Evolutionary conservation across 2,888 invertebrate genomes (phyloP), one percentile per base, ranked within the genome.

Genomic region (Pristionchus japonicus): DNA sequence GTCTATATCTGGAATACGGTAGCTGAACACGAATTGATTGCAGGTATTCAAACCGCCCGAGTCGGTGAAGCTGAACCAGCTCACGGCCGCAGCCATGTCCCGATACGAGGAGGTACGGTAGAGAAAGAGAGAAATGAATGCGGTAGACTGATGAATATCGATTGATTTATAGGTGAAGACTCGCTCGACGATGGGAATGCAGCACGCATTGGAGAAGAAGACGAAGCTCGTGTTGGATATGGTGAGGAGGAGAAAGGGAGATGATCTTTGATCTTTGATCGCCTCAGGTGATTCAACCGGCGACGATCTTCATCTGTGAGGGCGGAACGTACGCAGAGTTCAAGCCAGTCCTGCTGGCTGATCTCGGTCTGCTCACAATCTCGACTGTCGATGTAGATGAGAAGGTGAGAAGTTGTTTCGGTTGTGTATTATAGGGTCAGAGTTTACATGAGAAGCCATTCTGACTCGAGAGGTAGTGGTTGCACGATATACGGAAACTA

Each of bases 151-250:
- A 17, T 4, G 6, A 20, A 52, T n/a, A 82, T 82, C 47, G 49
- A 31, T 82, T 49, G 43, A n/a, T 47, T n/a, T 88, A 47, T 31
- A 89, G 89, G 92, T 92, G 88, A 98, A 97, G 95, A 97, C 97
- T 94, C 97, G 97, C 95, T 98, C 99, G 0, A 96, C 98, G 0
- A 96, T 97, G 6, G 98, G 98, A 4, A 96, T 99, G 95, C 97
- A 98, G 94, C 97, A 98, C 93, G 97, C 98, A 0, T 97, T 99
- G 84, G 97, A 98, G 88, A 96, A 97, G 91, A 97, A 97, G 93
- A 96, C 96, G 0, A 96, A 96, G 87, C 95, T 98, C 27, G 97
- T 98, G 91, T 95, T 98, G 52, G 96, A 97, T 92, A 96, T 99
- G 23, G 40, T 47, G 43, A 74, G 74, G 31, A n/a, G n/a, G n/a